Conservation (phyloP, 2,113 vertebrate genomes). For the Lanius ludovicianus region DNA sequence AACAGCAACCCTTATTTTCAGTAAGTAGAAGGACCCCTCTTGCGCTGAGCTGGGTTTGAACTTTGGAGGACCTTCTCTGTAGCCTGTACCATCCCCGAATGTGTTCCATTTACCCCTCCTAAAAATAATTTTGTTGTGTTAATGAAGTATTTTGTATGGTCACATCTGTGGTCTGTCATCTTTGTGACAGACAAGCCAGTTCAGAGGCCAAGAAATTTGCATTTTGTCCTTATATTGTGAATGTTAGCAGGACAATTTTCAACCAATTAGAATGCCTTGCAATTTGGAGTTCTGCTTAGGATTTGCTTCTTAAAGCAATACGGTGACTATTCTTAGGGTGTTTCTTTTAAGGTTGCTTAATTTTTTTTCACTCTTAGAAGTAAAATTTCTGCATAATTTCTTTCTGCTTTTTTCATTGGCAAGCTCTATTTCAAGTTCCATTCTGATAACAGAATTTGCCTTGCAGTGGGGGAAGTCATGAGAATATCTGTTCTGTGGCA, state of each 20-base stretch:
- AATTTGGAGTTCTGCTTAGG: neutral
- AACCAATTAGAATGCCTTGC: neutral
- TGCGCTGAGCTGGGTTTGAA: neutral
- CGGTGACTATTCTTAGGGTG: neutral
- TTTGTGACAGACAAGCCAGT: neutral
- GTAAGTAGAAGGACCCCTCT: neutral
- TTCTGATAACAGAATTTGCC: neutral
- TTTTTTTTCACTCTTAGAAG: neutral
- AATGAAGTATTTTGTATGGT: neutral
- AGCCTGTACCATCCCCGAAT: neutral
- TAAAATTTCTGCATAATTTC: neutral
- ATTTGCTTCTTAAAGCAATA: neutral
- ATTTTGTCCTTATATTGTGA: neutral
- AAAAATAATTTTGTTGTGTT: neutral
- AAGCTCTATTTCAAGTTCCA: neutral
- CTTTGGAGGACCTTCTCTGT: neutral
- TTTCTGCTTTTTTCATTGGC: neutral
- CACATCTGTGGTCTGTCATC: neutral
- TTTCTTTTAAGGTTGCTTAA: neutral
- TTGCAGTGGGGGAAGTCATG: accelerated
- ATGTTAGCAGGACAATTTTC: neutral
- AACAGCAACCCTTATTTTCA: neutral
- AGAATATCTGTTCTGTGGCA: neutral
- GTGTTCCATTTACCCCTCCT: neutral
- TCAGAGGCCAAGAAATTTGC: neutral